Percentiles rank a stretch among this genome's conserved stretches.
These are phyloP conservation scores for Platycheirus rosarum DNA, from an alignment of 2,888 invertebrate species.

Conservation along the genomic window DNA sequence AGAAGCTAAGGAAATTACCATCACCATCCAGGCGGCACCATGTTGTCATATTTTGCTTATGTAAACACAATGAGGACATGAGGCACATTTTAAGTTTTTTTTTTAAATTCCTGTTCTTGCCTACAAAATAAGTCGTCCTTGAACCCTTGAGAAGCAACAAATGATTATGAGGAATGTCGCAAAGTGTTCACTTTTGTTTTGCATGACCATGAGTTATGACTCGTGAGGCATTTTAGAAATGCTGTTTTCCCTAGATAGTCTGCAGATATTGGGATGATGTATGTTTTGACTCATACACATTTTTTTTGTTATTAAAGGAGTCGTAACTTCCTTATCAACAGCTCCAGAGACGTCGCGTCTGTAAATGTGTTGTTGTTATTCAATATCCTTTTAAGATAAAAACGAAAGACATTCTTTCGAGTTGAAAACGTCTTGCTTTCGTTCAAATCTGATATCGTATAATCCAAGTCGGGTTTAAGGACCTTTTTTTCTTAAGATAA, in stretches of 20 bases:
- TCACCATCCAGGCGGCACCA: neutral
- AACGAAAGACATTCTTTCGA: too few species aligned
- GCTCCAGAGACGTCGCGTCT: too few species aligned
- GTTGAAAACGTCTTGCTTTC: too few species aligned
- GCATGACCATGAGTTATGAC: neutral
- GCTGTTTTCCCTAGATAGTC: neutral
- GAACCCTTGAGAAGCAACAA: slow-evolving; percentile 28
- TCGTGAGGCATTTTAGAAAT: neutral
- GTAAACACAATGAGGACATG: slow-evolving; percentile 18
- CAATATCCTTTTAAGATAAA: too few species aligned
- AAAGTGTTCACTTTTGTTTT: neutral
- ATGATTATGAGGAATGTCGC: neutral
- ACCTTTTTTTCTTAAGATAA: neutral
- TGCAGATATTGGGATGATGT: slow-evolving; percentile 4
- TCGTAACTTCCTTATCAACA: too few species aligned
- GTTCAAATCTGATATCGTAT: neutral
- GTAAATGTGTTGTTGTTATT: too few species aligned
- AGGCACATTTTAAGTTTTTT: neutral
- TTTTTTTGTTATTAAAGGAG: too few species aligned
- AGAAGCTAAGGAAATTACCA: neutral
- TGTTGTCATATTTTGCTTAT: slow-evolving; percentile 16
- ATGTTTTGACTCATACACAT: slow-evolving; percentile 2
- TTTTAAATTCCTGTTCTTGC: neutral
- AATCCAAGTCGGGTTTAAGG: neutral
- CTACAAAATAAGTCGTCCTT: neutral